Base-by-base conservation (phyloP, 2,888 invertebrate species). In the Orthosia gothica region DNA sequence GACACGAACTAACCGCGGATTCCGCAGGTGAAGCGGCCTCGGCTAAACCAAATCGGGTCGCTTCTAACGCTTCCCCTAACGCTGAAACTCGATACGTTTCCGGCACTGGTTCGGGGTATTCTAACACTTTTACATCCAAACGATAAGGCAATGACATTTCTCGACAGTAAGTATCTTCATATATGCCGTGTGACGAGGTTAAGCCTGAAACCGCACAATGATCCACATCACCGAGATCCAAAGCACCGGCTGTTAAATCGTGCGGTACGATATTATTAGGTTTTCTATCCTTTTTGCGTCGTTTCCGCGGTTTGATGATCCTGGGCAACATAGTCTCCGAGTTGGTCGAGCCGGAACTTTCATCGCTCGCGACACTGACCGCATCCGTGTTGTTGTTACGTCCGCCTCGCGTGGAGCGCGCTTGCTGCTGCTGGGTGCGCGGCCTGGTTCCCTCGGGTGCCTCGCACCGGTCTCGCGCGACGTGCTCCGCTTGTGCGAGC, bases 261-360 rank as follows among this genome's bases (percentile, higher is more conserved):
- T 96, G 96, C 82, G 95, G 92, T 87, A 92, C 92, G 72, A 97
- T 96, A 87, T 96, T 97, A 84, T 97, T 96, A 52, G 98, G 98
- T 94, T 98, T 98, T 86, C 98, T 97, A 92, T 99, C 99, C 94
- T 99, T 99, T 97, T 99, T 99, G 92, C 99, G 97, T 68, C 99
- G 97, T 92, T 99, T 99, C 66, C 99, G 97, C 11, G 99, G 99
- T 93, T 99, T 99, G 89, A 99, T 99, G 83, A 99, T 98, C 87
- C 99, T 97, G 83, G 99, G 99, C 90, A 99, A 95, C 95, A 98
- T 98, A 83, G 98, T 98, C 91, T 98, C 98, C 15, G 98, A 96
- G 89, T 97, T 96, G 61, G 94, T 95, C 61, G 96, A 97, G 75
- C 97, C 97, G 87, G 98, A 98, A 94, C 98, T 98, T 95, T 98